A percentile compares a stretch with the other conserved stretches of the same genome.
phyloP scores from a whole-genome alignment of 2,797 vertebrate genomes.

The Dallia pectoralis region DNA sequence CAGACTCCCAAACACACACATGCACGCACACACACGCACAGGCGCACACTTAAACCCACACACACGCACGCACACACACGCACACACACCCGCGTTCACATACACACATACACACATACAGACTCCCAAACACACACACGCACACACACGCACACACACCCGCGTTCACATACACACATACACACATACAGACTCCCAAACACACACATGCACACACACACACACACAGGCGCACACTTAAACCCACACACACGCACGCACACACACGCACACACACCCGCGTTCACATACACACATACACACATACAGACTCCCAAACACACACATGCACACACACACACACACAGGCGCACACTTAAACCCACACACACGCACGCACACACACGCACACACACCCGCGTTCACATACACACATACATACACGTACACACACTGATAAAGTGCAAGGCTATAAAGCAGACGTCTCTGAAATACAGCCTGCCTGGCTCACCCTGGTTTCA shows the following conservation, averaged over 20 bases:
- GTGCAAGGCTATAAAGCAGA: conserved; percentile 40
- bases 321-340: conserved; percentile 47
- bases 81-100: too few species aligned
- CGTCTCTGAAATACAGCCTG: conserved; percentile 29
- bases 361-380: conserved; percentile 45
- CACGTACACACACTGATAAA: too few species aligned
- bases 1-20: too few species aligned
- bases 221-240: neutral
- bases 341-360: conserved; percentile 17
- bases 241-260: conserved; percentile 42
- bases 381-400: conserved; percentile 21
- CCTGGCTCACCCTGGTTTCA: conserved; percentile 16
- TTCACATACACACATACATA: neutral
- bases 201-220: conserved; percentile 45
- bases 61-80: conserved; percentile 45
- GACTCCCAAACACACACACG: conserved; percentile 50
- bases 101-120: neutral
- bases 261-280: conserved; percentile 26
- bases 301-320: too few species aligned
- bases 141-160: conserved; percentile 26
- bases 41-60: conserved; percentile 27
- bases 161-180: neutral
- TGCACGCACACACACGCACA: conserved; percentile 33
- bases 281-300: neutral
- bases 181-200: too few species aligned